Percentiles rank a stretch among this genome's conserved stretches.
These are phyloP conservation scores for Paratilapia polleni DNA, from an alignment of 2,113 vertebrate species.

Conservation along the genomic window DNA sequence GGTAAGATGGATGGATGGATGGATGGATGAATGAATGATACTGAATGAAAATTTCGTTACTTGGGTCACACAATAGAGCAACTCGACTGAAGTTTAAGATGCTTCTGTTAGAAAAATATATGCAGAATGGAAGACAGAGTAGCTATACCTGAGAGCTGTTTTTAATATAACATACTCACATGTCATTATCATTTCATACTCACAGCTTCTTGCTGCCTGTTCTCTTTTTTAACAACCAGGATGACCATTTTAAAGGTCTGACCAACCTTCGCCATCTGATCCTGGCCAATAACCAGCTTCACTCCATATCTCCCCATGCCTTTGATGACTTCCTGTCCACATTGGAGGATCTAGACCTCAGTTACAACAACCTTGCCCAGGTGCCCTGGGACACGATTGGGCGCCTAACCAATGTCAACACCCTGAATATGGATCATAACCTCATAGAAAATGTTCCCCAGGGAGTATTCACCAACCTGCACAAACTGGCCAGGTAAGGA, in stretches of 20 bases:
- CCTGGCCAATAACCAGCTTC: constrained; percentile 92
- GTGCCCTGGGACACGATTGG: constrained; percentile 90
- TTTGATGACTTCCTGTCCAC: constrained; percentile 91
- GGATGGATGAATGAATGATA: background rate
- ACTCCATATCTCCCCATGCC: constrained; percentile 85
- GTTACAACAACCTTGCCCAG: constrained; percentile 92
- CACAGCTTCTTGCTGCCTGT: background rate
- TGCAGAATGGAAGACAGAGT: background rate
- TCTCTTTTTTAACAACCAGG: constrained; percentile 56
- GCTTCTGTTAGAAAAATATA: background rate
- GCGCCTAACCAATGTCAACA: constrained; percentile 91
- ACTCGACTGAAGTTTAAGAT: background rate
- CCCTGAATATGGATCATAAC: constrained; percentile 93
- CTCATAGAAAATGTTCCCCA: constrained; percentile 92
- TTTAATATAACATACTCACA: background rate
- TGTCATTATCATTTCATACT: background rate
- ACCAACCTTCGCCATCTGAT: constrained; percentile 91
- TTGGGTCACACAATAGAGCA: background rate
- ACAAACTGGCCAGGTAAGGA: constrained; percentile 87
- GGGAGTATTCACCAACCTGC: constrained; percentile 93
- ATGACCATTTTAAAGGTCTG: constrained; percentile 90
- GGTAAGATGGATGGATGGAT: constrained; percentile 32
- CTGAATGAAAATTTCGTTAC: background rate
- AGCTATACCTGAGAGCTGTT: background rate
- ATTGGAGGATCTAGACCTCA: constrained; percentile 93